Base-by-base conservation (phyloP, 2,113 vertebrate species). In the Pheucticus melanocephalus region DNA sequence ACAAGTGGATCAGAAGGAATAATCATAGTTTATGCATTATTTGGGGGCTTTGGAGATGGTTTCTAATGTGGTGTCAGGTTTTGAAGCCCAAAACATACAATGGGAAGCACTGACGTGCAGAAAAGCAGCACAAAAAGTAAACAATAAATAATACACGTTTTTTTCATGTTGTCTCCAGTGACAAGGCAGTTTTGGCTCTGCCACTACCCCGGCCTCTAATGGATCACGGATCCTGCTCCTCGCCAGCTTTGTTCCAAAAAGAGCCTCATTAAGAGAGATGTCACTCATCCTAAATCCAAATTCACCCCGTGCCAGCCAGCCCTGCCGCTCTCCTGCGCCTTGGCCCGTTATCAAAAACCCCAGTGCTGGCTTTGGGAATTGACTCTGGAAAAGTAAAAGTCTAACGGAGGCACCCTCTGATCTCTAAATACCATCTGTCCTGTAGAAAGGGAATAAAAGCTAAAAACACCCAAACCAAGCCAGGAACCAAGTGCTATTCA, bases 1-100 rank as follows among this genome's bases (percentile, higher is more conserved):
- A 97, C 97, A 96, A 98, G 97, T 53, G 66, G 95, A 97, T 98
- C 90, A 82, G 96, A 94, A 96, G 88, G 96, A 77, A 95, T 96
- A 93, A 94, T 92, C 78, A 95, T 63, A 50, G 83, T 96, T 97
- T 86, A 86, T 82, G 73, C 68, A 65, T 96, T 91, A 95, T 96
- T 96, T 85, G 65, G 75, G 81, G 87, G 91, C 83, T 94, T 95
- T 64, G 85, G 94, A 88, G 90, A 80, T 8, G 47, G 73, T 35
- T 64, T 48, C 82, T 92, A 94, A 90, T 42, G 83, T 9, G 44
- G 35, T 39, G 56, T 85, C 87, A 75, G 78, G 80, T 73, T 77
- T 70, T 45, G 75, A 93, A 95, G 88, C 80, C 94, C 90, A 42
- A 60, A 94, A 78, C 39, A 7, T 12, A 28, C 88, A 79, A 33